A percentile compares a stretch with the other conserved stretches of the same genome.
Conservation (phyloP, 2,888 invertebrate genomes). For the Sylvicola cinctus region DNA sequence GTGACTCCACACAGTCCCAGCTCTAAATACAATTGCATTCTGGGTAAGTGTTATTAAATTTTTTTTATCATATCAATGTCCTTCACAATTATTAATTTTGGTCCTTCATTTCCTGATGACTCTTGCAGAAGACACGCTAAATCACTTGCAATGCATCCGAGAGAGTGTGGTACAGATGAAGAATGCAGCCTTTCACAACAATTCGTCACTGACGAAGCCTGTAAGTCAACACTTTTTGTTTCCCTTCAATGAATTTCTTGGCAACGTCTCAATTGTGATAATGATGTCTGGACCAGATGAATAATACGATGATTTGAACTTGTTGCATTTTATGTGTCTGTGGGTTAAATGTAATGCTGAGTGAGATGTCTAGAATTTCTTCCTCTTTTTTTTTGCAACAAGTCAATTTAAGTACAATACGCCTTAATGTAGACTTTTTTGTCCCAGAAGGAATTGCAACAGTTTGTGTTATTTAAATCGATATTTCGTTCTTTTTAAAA, state of each 20-base stretch:
- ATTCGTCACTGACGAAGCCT: slow-evolving; percentile 1
- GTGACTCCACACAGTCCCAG: slow-evolving; percentile 77
- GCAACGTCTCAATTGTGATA: background rate
- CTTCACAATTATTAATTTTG: background rate
- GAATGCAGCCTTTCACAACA: slow-evolving; percentile 20
- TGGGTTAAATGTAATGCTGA: no score
- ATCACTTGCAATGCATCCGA: slow-evolving; percentile 24
- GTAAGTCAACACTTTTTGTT: no score
- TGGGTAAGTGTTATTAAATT: slow-evolving; percentile 21
- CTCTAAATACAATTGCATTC: slow-evolving; percentile 42
- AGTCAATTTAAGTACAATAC: no score
- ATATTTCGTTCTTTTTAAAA: no score
- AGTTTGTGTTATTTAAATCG: no score
- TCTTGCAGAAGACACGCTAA: slow-evolving; percentile 21
- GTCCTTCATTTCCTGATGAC: background rate
- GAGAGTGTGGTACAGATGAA: slow-evolving; percentile 27
- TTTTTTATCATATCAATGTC: background rate
- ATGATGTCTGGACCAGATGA: slow-evolving; percentile 1
- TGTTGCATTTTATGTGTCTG: no score
- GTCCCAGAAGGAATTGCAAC: no score
- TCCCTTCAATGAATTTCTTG: no score
- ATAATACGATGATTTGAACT: background rate
- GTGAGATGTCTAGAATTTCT: no score
- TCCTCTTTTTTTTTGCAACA: no score
- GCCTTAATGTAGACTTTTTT: no score